Conservation (phyloP, 2,888 invertebrate genomes). For the Acleris literana region DNA sequence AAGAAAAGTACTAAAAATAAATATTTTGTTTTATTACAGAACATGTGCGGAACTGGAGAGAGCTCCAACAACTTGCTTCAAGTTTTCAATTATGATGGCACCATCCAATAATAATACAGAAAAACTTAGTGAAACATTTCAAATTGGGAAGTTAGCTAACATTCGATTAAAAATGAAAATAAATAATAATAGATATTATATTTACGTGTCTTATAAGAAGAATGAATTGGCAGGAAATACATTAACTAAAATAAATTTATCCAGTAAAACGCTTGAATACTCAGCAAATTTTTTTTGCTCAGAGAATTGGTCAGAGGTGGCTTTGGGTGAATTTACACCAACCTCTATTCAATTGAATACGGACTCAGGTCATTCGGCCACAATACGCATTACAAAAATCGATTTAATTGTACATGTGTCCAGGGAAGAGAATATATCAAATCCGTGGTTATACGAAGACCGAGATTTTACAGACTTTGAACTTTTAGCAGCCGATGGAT, state of each 20-base stretch:
- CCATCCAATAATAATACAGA: not conserved
- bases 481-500: not conserved
- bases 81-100: too few relatives aligned
- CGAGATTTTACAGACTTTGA: not conserved
- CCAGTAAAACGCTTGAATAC: not conserved
- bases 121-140: not conserved
- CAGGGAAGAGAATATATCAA: not conserved
- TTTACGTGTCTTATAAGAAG: not conserved
- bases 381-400: too few relatives aligned
- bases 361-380: too few relatives aligned
- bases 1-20: too few relatives aligned
- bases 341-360: not conserved
- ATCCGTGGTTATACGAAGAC: not conserved
- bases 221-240: not conserved
- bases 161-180: not conserved
- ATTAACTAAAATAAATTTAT: not conserved
- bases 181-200: too few relatives aligned
- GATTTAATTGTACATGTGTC: too few relatives aligned
- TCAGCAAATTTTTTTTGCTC: not conserved
- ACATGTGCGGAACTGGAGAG: too few relatives aligned
- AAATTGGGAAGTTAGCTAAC: not conserved
- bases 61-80: too few relatives aligned
- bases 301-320: not conserved
- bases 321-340: not conserved
- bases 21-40: too few relatives aligned